Conservation (phyloP, 2,888 invertebrate species). For the Tineola bisselliella region DNA sequence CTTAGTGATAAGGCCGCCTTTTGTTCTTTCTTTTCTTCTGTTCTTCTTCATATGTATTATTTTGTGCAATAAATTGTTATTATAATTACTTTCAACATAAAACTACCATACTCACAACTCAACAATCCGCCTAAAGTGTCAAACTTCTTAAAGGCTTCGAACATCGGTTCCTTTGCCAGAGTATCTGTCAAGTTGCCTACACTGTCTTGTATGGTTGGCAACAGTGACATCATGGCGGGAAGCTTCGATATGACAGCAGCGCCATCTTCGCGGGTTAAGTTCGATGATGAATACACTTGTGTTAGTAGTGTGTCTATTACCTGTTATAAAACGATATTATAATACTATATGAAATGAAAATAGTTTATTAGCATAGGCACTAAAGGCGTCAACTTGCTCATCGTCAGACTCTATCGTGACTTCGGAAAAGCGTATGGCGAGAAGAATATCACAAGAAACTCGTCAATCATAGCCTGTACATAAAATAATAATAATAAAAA, state of each 20-base stretch:
- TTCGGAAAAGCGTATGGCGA: no score
- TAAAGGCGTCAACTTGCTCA: no score
- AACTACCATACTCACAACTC: slow-evolving; percentile 29
- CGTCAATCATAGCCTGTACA: no score
- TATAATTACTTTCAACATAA: no score
- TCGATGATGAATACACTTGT: slow-evolving; percentile 55
- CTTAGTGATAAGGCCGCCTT: slow-evolving; percentile 57
- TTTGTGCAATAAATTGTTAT: no score
- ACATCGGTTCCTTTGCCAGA: slow-evolving; percentile 41
- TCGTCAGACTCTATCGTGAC: no score
- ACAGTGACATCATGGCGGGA: slow-evolving; percentile 44
- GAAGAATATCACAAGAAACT: no score
- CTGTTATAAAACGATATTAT: slow-evolving; percentile 28
- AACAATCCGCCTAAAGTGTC: slow-evolving; percentile 36
- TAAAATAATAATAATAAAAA: no score
- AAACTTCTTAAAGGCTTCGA: slow-evolving; percentile 34
- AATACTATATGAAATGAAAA: no score
- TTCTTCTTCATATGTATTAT: no score
- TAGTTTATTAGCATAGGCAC: no score
- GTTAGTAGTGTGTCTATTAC: slow-evolving; percentile 49
- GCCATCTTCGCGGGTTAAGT: slow-evolving; percentile 54
- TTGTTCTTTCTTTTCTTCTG: neutral
- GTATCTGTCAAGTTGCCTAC: slow-evolving; percentile 32
- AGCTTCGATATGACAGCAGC: slow-evolving; percentile 42
- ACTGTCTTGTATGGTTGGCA: slow-evolving; percentile 46